phyloP scores from a whole-genome alignment of 1,140 invertebrate genomes.

The Akabosia matsudoensis region DNA sequence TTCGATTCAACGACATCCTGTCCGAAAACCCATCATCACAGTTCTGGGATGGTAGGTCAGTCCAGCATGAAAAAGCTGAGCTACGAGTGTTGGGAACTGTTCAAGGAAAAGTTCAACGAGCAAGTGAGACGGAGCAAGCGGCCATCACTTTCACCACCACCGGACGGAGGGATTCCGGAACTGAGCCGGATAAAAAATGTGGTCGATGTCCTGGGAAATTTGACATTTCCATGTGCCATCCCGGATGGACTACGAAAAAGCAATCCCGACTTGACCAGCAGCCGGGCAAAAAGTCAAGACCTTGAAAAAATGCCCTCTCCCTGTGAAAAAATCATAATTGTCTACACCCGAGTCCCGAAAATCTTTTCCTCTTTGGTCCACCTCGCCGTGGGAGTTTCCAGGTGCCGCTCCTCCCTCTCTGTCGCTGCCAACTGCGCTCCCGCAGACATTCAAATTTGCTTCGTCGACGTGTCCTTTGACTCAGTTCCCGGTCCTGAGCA shows the following conservation, averaged over 20 bases:
- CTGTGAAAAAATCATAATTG: background rate
- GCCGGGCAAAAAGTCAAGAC: too few species aligned
- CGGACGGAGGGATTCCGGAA: background rate
- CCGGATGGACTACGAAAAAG: too few species aligned
- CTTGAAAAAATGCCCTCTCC: too few species aligned
- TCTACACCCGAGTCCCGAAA: background rate
- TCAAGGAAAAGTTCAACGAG: background rate
- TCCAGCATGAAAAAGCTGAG: background rate
- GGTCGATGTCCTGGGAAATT: background rate
- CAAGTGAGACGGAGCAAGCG: background rate
- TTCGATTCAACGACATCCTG: background rate
- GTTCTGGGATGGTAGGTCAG: too few species aligned
- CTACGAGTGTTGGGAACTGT: conserved; percentile 2
- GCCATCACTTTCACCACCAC: background rate
- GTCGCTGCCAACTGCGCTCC: background rate
- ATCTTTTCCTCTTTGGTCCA: background rate
- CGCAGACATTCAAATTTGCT: background rate
- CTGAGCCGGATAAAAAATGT: background rate
- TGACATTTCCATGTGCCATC: too few species aligned
- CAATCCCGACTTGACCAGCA: too few species aligned
- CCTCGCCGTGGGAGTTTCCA: background rate
- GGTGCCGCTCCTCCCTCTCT: background rate
- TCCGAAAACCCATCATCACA: background rate
- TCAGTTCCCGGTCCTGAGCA: background rate
- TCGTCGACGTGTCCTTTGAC: background rate